Conservation (phyloP, 2,797 vertebrate genomes). For the Enteromius unitaeniatus region DNA sequence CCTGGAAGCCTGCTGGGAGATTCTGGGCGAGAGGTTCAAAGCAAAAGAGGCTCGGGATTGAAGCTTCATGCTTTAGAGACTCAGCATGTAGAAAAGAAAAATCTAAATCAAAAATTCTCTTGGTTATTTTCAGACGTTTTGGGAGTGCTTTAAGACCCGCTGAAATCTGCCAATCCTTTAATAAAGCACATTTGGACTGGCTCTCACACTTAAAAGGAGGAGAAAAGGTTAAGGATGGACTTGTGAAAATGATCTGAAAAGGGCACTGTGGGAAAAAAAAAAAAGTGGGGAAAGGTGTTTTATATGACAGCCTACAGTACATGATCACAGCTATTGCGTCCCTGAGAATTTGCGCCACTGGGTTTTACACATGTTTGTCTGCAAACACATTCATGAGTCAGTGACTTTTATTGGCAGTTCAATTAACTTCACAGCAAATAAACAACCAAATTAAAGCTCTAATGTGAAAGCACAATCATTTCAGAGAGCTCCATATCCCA, state of each 20-base stretch:
- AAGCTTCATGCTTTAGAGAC: constrained; percentile 50
- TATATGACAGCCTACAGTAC: not conserved
- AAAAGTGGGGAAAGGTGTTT: constrained; percentile 3
- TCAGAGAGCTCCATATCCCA: constrained; percentile 21
- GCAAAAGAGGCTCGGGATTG: constrained; percentile 56
- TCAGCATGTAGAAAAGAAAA: constrained; percentile 2
- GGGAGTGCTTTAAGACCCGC: constrained; percentile 58
- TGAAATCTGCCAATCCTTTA: constrained; percentile 62
- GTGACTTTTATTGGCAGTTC: constrained; percentile 3
- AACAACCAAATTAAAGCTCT: constrained; percentile 38
- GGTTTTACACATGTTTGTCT: constrained; percentile 43
- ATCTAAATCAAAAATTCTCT: constrained; percentile 62
- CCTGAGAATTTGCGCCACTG: constrained; percentile 1
- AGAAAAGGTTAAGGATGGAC: constrained; percentile 55
- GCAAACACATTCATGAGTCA: constrained; percentile 34
- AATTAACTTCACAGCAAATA: constrained; percentile 35
- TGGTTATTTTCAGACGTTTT: constrained; percentile 64
- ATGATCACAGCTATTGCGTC: not conserved
- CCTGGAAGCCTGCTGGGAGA: constrained; percentile 48
- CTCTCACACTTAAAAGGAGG: constrained; percentile 19
- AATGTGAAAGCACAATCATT: constrained; percentile 22
- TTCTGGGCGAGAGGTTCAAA: constrained; percentile 66
- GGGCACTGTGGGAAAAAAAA: constrained; percentile 33
- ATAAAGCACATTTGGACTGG: constrained; percentile 53
- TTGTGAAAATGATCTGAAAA: constrained; percentile 48